Base-by-base conservation (phyloP, 2,797 vertebrate genomes). In the Mallotus villosus region DNA sequence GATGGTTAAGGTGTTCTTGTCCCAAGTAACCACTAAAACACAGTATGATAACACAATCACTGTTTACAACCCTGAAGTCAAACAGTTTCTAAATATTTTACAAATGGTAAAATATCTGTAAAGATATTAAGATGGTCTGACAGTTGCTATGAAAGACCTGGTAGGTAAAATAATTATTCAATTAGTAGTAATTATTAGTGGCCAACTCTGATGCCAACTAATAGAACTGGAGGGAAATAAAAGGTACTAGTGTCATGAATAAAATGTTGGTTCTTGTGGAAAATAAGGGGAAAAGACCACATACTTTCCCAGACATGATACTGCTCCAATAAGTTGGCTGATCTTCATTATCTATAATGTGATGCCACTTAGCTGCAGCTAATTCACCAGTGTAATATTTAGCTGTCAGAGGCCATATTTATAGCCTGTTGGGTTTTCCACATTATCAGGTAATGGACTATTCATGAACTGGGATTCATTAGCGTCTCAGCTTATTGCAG, bases 241-340 rank as follows among this genome's bases (percentile, higher is more conserved):
- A 57, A 71, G 73, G 71, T 41, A 25, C 72, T 49, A 37, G 61
- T 27, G 59, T 70, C 63, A 78, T 25, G 16, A 72, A 82, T 79
- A 61, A 83, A 80, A 68, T 11, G 82, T 78, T 29, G 67, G 32
- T 63, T 46, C 51, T 65, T 57, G 58, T 74, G 74, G 5, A 66
- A 61, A 84, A 79, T 76, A 78, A 83, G 68, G 81, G 70, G 51
- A 60, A 66, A 66, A 46, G 64, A 19, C 34, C 51, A 6, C 70
- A 67, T 79, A 64, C 82, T 78, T 85, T 80, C 77, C 70, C 79
- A 82, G 74, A 74, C 78, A 68, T 12, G 59, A 68, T 22, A 69
- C 53, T 32, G 16, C 16, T 29, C 57, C 41, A 58, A 68, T 72
- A 78, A n/a, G 72, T 74, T 72, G 74, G 71, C 63, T 64, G 70